Evolutionary conservation across 2,888 invertebrate species (phyloP).

Genomic region (Elmis aenea): DNA sequence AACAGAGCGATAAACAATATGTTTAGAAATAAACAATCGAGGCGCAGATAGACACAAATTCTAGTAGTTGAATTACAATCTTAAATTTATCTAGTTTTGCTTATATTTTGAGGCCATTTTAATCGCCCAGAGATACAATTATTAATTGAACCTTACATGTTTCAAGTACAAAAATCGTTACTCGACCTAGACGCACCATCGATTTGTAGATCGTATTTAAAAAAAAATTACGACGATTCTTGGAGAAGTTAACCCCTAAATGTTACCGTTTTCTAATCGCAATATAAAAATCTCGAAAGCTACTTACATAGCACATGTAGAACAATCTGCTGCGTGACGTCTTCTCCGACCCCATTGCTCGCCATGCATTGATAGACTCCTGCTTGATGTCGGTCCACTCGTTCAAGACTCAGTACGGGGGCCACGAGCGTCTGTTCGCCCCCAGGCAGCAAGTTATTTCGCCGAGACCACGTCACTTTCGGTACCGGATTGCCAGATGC

Average conservation of each 20-base stretch:
- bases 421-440: conserved; percentile 60
- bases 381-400: conserved; percentile 59
- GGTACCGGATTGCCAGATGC: conserved; percentile 52
- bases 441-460: conserved; percentile 51
- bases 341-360: conserved; percentile 58
- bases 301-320: conserved; percentile 62
- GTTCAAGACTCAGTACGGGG: conserved; percentile 55
- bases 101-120: too few relatives aligned
- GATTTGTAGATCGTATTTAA: too few relatives aligned
- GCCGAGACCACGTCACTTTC: conserved; percentile 51
- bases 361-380: conserved; percentile 61
- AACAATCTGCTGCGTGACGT: conserved; percentile 56
- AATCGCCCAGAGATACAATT: too few relatives aligned
- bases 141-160: too few relatives aligned
- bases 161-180: too few relatives aligned
- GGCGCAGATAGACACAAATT: too few relatives aligned
- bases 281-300: conserved; percentile 5
- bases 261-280: conserved; percentile 1
- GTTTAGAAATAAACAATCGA: too few relatives aligned
- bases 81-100: too few relatives aligned
- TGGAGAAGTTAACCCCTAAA: background rate
- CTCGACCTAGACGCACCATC: too few relatives aligned
- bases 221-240: too few relatives aligned
- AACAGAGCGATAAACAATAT: too few relatives aligned
- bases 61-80: too few relatives aligned